Evolutionary conservation across 1,140 invertebrate genomes (phyloP).

Genomic region (Eumeta japonica): DNA sequence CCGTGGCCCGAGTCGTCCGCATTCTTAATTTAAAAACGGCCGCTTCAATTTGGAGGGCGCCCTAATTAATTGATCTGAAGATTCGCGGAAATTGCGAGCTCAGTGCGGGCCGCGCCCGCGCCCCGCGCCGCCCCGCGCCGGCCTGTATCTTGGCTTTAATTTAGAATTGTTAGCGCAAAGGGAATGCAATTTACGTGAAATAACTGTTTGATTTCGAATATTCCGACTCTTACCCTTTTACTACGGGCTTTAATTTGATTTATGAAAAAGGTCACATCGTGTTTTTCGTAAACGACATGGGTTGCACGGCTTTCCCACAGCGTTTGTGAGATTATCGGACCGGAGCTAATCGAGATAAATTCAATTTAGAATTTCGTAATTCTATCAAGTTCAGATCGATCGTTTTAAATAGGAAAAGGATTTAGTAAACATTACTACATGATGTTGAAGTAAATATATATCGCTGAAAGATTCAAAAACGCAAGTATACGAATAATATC

Average conservation of each 20-base stretch:
- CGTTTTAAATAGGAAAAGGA: too few relatives aligned
- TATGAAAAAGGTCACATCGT: constrained; percentile 19
- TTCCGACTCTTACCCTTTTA: constrained; percentile 26
- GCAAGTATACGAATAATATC: too few relatives aligned
- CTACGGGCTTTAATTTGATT: constrained; percentile 26
- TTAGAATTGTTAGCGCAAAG: constrained; percentile 51
- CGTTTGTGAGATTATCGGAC: too few relatives aligned
- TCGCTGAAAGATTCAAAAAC: too few relatives aligned
- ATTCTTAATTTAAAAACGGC: constrained; percentile 37
- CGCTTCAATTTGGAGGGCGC: constrained; percentile 34
- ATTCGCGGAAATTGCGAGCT: constrained; percentile 39
- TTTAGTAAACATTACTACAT: too few relatives aligned
- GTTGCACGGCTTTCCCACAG: constrained; percentile 1
- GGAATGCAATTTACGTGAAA: constrained; percentile 53
- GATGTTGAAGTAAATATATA: too few relatives aligned
- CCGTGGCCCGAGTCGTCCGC: neutral
- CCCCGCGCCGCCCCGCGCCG: constrained; percentile 11
- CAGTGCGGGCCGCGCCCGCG: constrained; percentile 9
- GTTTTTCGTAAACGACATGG: neutral
- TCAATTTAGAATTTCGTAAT: too few relatives aligned
- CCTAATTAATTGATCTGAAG: constrained; percentile 52
- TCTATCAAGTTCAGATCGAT: too few relatives aligned
- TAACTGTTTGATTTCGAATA: constrained; percentile 53
- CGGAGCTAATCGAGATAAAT: too few relatives aligned
- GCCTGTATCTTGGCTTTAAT: constrained; percentile 49